Conservation (phyloP, 2,888 invertebrate genomes). For the Microplitis manilae region DNA sequence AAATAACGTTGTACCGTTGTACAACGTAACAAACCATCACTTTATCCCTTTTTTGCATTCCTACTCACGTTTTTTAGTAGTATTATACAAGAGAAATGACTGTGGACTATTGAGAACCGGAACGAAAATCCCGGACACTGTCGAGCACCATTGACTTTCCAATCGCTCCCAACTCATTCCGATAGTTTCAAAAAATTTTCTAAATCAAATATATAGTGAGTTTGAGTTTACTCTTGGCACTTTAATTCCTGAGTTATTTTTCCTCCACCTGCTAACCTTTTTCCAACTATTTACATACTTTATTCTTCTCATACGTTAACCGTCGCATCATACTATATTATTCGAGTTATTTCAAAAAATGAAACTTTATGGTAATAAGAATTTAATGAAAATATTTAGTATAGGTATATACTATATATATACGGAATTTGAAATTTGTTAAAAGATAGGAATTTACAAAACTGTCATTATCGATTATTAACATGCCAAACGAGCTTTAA, state of each 20-base stretch:
- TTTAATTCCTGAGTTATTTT: too few species aligned
- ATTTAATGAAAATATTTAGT: neutral
- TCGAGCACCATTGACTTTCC: constrained; percentile 17
- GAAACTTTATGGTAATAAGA: neutral
- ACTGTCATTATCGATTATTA: neutral
- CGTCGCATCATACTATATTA: too few species aligned
- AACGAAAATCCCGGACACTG: constrained; percentile 8
- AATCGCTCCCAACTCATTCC: neutral
- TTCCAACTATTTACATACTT: neutral
- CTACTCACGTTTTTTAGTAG: neutral
- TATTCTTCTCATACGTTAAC: neutral
- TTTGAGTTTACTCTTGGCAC: too few species aligned
- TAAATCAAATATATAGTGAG: too few species aligned
- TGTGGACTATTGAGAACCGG: constrained; percentile 18
- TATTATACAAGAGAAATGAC: neutral
- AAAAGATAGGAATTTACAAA: neutral
- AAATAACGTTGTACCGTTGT: constrained; percentile 8
- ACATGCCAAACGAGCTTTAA: constrained; percentile 16
- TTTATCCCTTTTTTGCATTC: neutral
- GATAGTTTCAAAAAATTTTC: neutral
- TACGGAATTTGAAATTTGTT: constrained; percentile 7
- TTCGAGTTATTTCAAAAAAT: too few species aligned
- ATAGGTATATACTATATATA: neutral
- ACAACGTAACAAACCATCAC: too few species aligned
- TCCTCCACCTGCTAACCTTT: too few species aligned